Base-by-base conservation (phyloP, 1,140 invertebrate genomes). In the Oscheius sp. region DNA sequence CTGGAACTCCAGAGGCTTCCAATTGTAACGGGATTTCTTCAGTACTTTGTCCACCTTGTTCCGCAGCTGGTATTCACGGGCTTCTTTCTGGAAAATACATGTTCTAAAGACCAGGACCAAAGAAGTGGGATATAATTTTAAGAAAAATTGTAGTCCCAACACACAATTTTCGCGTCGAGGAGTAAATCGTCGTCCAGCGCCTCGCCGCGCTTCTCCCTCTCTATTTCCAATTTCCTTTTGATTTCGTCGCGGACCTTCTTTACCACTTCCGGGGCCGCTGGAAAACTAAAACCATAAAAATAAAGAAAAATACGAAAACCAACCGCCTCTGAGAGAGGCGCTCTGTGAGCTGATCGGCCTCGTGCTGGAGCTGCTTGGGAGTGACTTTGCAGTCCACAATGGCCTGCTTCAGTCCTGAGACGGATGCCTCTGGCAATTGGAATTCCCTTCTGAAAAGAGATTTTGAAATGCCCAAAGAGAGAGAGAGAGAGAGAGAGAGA, bases 31-130 rank as follows among this genome's bases (percentile, higher is more conserved):
- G 13, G 52, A 23, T 29, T 68, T 68, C 36, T 68, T 68, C 35
- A 68, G 15, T n/a, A 68, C 61, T n/a, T 55, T 49, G 45, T 68
- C 52, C 2, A 68, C 67, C 31, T 68, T 55, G 23, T 68, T 45
- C n/a, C 67, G 52, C 26, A 68, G 10, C n/a, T 68, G 49, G 15
- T 59, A 59, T 15, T 68, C 31, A 7, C 61, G 67, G 4, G 67
- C 67, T 68, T 68, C 67, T 61, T 68, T n/a, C 67, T 55, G 23
- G 61, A 68, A 7, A 32, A 28, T 67, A 52, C 65, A 23, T 67
- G 35, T 15, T 49, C 42, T 18, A 67, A 67, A 34, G 38, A 32
- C 20, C 32, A 68, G 1, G 61, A 55, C 15, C 49, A 55, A 23
- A 13, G 28, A 55, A 55, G n/a, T n/a, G n/a, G n/a, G n/a, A n/a